Conservation (phyloP, 1,140 invertebrate species). For the Aphelenchoides besseyi region DNA sequence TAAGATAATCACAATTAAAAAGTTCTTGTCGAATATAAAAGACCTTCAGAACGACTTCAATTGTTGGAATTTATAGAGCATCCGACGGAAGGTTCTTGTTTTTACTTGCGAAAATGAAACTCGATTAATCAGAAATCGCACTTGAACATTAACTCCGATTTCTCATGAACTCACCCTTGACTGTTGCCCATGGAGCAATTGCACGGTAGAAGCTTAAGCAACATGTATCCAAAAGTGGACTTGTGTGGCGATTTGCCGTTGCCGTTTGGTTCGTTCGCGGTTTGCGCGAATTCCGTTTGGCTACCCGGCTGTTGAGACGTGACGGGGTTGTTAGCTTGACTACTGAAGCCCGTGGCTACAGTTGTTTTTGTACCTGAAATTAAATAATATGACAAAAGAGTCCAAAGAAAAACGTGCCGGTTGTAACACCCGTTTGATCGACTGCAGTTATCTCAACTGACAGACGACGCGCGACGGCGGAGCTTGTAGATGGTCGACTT, state of each 20-base stretch:
- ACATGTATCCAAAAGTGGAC: conserved; percentile 25
- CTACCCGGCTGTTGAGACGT: neutral
- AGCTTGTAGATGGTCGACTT: neutral
- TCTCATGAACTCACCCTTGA: conserved; percentile 36
- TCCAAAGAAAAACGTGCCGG: neutral
- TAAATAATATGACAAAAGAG: neutral
- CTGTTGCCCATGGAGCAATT: conserved; percentile 51
- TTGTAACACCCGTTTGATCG: neutral
- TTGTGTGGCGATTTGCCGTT: neutral
- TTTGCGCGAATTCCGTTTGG: neutral
- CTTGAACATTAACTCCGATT: too few species aligned
- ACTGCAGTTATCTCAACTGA: neutral
- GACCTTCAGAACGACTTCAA: too few species aligned
- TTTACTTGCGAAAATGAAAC: too few species aligned
- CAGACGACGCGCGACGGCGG: neutral
- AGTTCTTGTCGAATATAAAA: neutral
- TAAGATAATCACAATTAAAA: too few species aligned
- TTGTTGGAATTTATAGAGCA: too few species aligned
- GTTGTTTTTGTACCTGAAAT: neutral
- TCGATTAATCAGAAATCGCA: too few species aligned
- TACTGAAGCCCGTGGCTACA: too few species aligned
- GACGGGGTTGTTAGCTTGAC: neutral
- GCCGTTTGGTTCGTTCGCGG: neutral
- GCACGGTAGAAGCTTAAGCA: conserved; percentile 50
- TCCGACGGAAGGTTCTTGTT: too few species aligned